A percentile compares a stretch with the other conserved stretches of the same genome.
phyloP scores from a whole-genome alignment of 2,888 invertebrate genomes.

The Agonopterix alstromeriana region DNA sequence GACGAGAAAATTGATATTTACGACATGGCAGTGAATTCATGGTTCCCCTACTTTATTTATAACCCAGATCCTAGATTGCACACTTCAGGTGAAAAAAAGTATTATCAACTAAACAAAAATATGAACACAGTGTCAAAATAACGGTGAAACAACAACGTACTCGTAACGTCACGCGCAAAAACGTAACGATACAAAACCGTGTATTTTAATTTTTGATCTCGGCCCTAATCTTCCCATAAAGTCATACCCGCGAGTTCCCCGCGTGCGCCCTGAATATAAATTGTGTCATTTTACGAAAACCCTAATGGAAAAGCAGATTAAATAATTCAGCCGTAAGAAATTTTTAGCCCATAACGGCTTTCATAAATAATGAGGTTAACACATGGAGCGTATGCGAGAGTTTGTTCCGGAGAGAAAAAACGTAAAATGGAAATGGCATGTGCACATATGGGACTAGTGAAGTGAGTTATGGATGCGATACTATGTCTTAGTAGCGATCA shows the following conservation, averaged over 20 bases:
- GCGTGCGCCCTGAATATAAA: constrained; percentile 63
- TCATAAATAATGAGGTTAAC: constrained; percentile 68
- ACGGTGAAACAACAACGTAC: too few relatives aligned
- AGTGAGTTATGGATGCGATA: too few relatives aligned
- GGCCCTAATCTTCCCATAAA: constrained; percentile 59
- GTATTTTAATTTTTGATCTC: constrained; percentile 58
- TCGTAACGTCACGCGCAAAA: not conserved
- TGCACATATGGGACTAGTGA: not conserved
- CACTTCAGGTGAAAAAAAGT: too few relatives aligned
- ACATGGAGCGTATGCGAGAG: constrained; percentile 37
- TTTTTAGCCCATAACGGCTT: constrained; percentile 67
- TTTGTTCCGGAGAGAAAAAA: not conserved
- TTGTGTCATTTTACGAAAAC: constrained; percentile 67
- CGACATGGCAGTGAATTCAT: too few relatives aligned
- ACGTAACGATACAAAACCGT: constrained; percentile 6
- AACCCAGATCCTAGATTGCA: too few relatives aligned
- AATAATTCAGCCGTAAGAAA: constrained; percentile 72
- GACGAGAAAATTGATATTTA: too few relatives aligned
- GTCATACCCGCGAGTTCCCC: constrained; percentile 49
- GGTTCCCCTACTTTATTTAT: too few relatives aligned
- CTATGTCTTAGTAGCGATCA: too few relatives aligned
- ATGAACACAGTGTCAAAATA: too few relatives aligned
- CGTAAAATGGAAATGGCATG: too few relatives aligned
- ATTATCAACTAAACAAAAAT: too few relatives aligned
- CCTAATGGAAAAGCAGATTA: constrained; percentile 74